phyloP scores from a whole-genome alignment of 1,140 invertebrate genomes.

The Glossosoma conforme region DNA sequence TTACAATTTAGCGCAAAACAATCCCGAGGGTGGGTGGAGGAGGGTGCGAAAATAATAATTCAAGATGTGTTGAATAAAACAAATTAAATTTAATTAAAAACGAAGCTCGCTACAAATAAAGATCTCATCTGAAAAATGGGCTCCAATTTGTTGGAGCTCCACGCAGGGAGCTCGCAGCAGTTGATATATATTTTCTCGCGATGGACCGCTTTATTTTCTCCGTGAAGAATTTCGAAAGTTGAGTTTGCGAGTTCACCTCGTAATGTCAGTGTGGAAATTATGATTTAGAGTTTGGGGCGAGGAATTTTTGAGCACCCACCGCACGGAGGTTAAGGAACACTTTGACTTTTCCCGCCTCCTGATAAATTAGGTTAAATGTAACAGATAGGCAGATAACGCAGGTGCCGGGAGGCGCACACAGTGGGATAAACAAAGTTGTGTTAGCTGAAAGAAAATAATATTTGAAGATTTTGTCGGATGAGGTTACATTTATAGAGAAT shows the following conservation, averaged over 20 bases:
- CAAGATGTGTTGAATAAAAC: not conserved
- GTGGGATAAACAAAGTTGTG: too few relatives aligned
- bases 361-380: slow-evolving; percentile 25
- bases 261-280: slow-evolving; percentile 20
- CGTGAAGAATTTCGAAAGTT: slow-evolving; percentile 12
- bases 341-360: slow-evolving; percentile 6
- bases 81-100: not conserved
- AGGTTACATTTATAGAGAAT: too few relatives aligned
- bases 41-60: slow-evolving; percentile 9
- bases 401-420: too few relatives aligned
- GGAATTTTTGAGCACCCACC: slow-evolving; percentile 19
- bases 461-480: too few relatives aligned
- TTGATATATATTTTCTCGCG: not conserved
- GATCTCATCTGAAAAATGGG: slow-evolving; percentile 11
- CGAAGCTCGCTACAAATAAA: not conserved
- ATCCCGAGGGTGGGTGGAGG: too few relatives aligned
- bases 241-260: not conserved
- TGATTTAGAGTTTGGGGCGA: slow-evolving; percentile 18
- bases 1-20: too few relatives aligned
- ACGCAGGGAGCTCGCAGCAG: not conserved
- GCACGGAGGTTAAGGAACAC: not conserved
- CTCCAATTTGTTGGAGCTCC: slow-evolving; percentile 6
- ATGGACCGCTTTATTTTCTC: slow-evolving; percentile 11
- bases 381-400: slow-evolving; percentile 11
- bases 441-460: too few relatives aligned